These are phyloP conservation scores for Spodoptera frugiperda DNA, from an alignment of 1,140 invertebrate genomes.

Conservation along the genomic window DNA sequence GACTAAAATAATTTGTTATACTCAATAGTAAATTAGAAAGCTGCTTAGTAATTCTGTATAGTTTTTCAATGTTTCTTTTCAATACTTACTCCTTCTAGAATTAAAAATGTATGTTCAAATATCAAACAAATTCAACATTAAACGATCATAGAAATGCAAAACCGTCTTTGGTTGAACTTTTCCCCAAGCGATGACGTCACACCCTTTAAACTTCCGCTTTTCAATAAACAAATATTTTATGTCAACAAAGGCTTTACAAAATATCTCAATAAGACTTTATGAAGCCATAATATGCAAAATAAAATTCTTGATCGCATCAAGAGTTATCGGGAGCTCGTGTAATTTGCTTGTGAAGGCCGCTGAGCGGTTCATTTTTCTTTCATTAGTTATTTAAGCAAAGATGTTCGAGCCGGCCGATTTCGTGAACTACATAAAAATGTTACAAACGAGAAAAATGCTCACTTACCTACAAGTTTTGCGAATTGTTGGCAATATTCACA, in stretches of 20 bases:
- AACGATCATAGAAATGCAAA: neutral
- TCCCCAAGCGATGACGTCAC: neutral
- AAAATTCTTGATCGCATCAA: constrained; percentile 52
- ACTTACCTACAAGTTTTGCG: constrained; percentile 69
- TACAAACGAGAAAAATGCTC: constrained; percentile 66
- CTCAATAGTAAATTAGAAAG: neutral
- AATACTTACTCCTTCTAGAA: no score
- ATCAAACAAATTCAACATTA: no score
- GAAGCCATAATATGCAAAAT: constrained; percentile 55
- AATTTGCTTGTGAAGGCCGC: constrained; percentile 46
- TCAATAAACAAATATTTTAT: constrained; percentile 51
- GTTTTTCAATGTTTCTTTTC: no score
- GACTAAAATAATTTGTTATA: constrained; percentile 1
- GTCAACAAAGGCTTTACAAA: constrained; percentile 46
- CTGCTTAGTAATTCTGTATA: neutral
- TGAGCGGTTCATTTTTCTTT: constrained; percentile 62
- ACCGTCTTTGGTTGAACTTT: neutral
- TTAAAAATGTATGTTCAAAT: no score
- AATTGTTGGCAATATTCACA: constrained; percentile 71
- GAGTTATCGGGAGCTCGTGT: constrained; percentile 54
- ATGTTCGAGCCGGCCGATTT: constrained; percentile 27
- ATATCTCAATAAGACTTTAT: constrained; percentile 54
- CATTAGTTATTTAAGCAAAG: constrained; percentile 66
- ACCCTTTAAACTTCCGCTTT: constrained; percentile 18
- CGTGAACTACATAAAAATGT: constrained; percentile 54